Conservation (phyloP, 2,797 vertebrate species). For the Oreochromis mossambicus region DNA sequence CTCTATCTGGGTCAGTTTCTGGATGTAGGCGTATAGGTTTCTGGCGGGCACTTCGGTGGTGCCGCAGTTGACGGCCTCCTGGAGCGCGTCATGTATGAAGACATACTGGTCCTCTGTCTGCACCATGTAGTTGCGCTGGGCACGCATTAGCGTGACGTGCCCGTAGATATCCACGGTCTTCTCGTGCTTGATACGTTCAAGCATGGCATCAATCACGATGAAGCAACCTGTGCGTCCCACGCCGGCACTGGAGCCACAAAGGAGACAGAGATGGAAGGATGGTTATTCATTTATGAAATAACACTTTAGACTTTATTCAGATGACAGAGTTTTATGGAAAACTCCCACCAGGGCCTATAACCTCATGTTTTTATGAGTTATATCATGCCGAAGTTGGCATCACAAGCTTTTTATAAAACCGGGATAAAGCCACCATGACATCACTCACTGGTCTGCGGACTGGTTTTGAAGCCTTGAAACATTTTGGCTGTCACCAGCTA, state of each 20-base stretch:
- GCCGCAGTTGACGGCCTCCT: conserved; percentile 98
- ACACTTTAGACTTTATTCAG: background rate
- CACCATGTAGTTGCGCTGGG: conserved; percentile 99
- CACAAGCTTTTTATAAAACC: background rate
- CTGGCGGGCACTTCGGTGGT: conserved; percentile 99
- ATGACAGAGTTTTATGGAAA: background rate
- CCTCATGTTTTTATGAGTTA: background rate
- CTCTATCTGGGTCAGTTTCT: conserved; percentile 98
- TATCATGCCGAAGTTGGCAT: background rate
- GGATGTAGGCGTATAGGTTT: conserved; percentile 98
- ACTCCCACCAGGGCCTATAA: background rate
- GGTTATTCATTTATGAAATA: background rate
- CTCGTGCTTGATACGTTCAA: conserved; percentile 99
- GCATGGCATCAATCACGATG: conserved; percentile 99
- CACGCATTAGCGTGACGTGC: conserved; percentile 97
- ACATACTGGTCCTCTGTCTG: conserved; percentile 99
- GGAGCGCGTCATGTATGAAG: conserved; percentile 98
- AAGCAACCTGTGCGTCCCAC: conserved; percentile 98
- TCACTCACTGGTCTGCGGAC: background rate
- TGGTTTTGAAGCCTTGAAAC: background rate
- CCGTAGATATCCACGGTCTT: conserved; percentile 99
- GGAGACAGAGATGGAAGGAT: background rate
- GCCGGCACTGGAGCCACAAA: conserved; percentile 80
- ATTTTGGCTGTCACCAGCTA: background rate
- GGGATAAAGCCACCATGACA: background rate